Conservation (phyloP, 2,888 invertebrate species). For the Meganola albula region DNA sequence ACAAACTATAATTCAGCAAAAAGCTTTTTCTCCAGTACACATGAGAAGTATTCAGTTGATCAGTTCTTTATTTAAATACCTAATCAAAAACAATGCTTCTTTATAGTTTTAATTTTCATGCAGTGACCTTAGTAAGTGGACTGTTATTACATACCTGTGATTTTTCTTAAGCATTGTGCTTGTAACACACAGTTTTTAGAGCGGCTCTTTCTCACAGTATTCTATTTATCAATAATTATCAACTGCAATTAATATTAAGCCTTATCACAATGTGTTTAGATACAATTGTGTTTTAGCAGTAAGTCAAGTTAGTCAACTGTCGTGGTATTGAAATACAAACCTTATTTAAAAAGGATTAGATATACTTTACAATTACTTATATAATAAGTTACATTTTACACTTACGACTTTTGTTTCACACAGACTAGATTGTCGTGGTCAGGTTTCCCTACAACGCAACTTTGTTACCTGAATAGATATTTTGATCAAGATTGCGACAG, state of each 20-base stretch:
- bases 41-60: conserved; percentile 14
- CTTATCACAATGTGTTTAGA: conserved; percentile 16
- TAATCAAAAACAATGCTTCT: conserved; percentile 25
- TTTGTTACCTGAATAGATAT: conserved; percentile 30
- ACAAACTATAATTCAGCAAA: conserved; percentile 11
- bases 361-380: too few species aligned
- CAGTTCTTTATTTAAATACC: conserved; percentile 9
- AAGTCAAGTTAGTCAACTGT: conserved; percentile 8
- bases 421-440: conserved; percentile 39
- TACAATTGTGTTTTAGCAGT: conserved; percentile 14
- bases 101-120: conserved; percentile 26
- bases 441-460: conserved; percentile 46
- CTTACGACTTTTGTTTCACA: too few species aligned
- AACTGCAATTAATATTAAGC: conserved; percentile 21
- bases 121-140: conserved; percentile 23
- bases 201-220: conserved; percentile 52
- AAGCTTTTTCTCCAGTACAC: conserved; percentile 16
- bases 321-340: conserved; percentile 19
- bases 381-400: too few species aligned
- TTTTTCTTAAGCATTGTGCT: conserved; percentile 26
- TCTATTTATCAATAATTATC: conserved; percentile 22
- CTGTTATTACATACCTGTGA: conserved; percentile 21
- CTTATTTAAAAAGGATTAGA: too few species aligned
- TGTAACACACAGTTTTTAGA: conserved; percentile 42
- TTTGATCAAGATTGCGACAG: conserved; percentile 37